These are phyloP conservation scores for Hipposideros larvatus DNA, from an alignment of 2,797 vertebrate genomes.

Conservation along the genomic window DNA sequence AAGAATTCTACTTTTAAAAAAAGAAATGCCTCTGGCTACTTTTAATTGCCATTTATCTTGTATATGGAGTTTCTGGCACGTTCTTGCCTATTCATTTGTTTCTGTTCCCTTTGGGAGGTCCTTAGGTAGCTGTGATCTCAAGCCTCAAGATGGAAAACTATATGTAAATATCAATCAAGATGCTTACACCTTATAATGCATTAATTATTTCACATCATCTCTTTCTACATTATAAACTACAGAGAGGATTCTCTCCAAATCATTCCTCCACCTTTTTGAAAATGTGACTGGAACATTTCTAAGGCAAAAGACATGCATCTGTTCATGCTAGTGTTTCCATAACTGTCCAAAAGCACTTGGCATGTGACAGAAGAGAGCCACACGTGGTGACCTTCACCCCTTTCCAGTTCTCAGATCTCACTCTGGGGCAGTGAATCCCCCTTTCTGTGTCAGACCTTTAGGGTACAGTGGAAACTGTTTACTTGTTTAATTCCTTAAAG, in stretches of 20 bases:
- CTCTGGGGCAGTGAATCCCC: background rate
- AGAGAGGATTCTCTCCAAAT: background rate
- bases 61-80: background rate
- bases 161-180: background rate
- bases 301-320: background rate
- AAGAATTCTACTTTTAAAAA: conserved; percentile 33
- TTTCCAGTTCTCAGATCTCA: background rate
- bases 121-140: background rate
- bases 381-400: background rate
- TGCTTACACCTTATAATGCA: background rate
- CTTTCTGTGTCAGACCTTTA: background rate
- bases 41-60: conserved; percentile 36
- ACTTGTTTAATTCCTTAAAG: conserved; percentile 4
- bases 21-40: background rate
- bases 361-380: background rate
- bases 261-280: background rate
- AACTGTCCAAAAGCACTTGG: background rate
- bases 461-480: background rate
- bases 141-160: background rate
- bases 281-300: conserved; percentile 15
- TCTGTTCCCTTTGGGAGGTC: background rate
- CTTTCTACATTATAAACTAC: background rate
- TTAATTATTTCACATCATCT: background rate
- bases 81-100: conserved; percentile 30
- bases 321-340: background rate